phyloP scores from a whole-genome alignment of 1,140 invertebrate species.

The Bombus turneri region DNA sequence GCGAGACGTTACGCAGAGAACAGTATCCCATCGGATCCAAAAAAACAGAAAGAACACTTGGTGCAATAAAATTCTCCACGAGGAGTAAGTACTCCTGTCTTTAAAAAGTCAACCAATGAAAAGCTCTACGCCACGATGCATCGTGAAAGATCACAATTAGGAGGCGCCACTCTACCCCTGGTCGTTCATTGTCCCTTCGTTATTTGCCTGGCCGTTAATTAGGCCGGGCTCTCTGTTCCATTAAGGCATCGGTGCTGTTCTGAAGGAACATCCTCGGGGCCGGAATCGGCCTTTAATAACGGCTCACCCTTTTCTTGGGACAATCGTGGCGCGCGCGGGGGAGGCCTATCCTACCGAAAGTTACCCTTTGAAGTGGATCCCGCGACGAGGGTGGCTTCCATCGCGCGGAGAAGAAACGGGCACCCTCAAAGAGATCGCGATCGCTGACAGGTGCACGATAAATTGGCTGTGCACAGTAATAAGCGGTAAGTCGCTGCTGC shows the following conservation, averaged over 20 bases:
- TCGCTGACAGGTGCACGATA: constrained; percentile 69
- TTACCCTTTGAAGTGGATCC: constrained; percentile 67
- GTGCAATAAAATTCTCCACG: no score
- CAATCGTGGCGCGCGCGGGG: constrained; percentile 43
- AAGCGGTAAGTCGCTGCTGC: constrained; percentile 58
- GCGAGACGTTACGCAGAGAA: no score
- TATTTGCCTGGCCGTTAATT: constrained; percentile 65
- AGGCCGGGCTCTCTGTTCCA: constrained; percentile 60
- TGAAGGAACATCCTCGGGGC: constrained; percentile 42
- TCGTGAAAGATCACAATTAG: constrained; percentile 17
- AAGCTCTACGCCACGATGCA: background rate
- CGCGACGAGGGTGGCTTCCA: constrained; percentile 40
- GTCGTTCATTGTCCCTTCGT: constrained; percentile 37
- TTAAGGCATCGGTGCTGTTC: constrained; percentile 54
- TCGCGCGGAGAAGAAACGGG: constrained; percentile 1
- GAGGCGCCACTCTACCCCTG: constrained; percentile 7
- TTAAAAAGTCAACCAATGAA: background rate
- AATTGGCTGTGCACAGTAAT: constrained; percentile 65
- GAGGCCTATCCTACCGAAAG: constrained; percentile 49
- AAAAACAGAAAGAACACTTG: no score
- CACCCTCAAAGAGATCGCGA: constrained; percentile 68
- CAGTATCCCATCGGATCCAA: no score
- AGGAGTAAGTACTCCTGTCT: background rate
- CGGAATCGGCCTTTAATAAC: constrained; percentile 65
- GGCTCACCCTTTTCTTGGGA: constrained; percentile 65